These are phyloP conservation scores for Drymonia ruficornis DNA, from an alignment of 2,888 invertebrate genomes.

Conservation along the genomic window DNA sequence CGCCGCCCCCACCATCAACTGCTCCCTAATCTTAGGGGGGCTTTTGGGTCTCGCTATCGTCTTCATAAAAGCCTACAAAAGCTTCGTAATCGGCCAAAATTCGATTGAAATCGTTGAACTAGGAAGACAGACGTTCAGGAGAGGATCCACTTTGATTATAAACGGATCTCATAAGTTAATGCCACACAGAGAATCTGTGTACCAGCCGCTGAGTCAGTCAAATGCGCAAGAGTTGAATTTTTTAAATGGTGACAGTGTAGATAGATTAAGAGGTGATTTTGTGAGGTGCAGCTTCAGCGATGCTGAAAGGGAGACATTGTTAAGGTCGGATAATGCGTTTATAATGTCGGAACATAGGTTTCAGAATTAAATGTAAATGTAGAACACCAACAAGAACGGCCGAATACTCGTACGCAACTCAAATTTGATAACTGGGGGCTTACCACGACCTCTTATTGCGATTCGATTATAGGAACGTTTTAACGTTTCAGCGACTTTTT, in stretches of 20 bases:
- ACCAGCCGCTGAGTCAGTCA: conserved; percentile 51
- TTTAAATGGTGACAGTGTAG: conserved; percentile 53
- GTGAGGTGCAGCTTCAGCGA: conserved; percentile 63
- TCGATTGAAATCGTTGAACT: conserved; percentile 91
- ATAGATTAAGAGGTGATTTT: conserved; percentile 62
- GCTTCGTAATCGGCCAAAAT: conserved; percentile 88
- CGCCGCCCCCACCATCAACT: conserved; percentile 88
- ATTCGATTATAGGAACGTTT: too few relatives aligned
- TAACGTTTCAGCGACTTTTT: too few relatives aligned
- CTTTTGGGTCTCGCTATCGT: conserved; percentile 86
- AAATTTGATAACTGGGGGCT: too few relatives aligned
- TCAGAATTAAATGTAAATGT: conserved; percentile 10
- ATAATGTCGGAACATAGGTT: conserved; percentile 64
- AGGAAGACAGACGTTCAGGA: conserved; percentile 88
- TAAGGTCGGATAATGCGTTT: conserved; percentile 71
- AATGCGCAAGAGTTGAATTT: conserved; percentile 56
- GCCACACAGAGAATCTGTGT: conserved; percentile 81
- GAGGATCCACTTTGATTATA: conserved; percentile 86
- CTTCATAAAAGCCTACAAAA: conserved; percentile 90
- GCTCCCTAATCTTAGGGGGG: conserved; percentile 89
- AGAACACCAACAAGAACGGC: too few relatives aligned
- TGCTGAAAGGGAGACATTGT: conserved; percentile 64
- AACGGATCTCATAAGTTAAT: conserved; percentile 85
- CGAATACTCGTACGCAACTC: too few relatives aligned
- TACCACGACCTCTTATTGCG: too few relatives aligned